phyloP scores from a whole-genome alignment of 2,113 vertebrate genomes.

The Scomber japonicus region DNA sequence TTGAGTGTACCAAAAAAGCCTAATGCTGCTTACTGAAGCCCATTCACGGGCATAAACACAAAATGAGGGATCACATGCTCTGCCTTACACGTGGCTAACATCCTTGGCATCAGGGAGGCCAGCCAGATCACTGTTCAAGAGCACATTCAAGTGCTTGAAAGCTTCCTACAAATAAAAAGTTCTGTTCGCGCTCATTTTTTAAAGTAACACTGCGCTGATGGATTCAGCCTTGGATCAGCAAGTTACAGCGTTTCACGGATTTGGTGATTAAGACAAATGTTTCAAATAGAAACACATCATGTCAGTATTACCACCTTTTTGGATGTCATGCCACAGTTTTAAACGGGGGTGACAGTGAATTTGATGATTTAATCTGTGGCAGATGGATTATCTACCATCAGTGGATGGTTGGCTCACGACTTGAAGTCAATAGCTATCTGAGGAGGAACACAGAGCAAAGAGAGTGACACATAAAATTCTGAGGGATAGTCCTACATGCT shows the following conservation, averaged over 20 bases:
- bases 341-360: background rate
- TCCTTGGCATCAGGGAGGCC: slow-evolving; percentile 32
- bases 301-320: background rate
- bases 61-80: slow-evolving; percentile 41
- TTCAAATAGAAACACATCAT: background rate
- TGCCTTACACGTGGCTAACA: slow-evolving; percentile 50
- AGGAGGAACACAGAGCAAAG: background rate
- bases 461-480: background rate
- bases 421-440: too few species aligned
- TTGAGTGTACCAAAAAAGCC: background rate
- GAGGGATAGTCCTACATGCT: background rate
- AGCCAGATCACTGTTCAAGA: slow-evolving; percentile 38
- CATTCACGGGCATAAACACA: slow-evolving; percentile 38
- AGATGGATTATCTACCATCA: too few species aligned
- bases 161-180: slow-evolving; percentile 10
- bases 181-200: background rate
- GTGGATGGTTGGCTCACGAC: too few species aligned
- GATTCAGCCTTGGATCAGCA: background rate
- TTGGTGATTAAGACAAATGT: background rate
- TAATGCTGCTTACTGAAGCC: slow-evolving; percentile 19
- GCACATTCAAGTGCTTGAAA: slow-evolving; percentile 12
- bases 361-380: too few species aligned
- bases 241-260: background rate
- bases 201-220: slow-evolving; percentile 3
- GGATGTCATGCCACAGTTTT: background rate